These are phyloP conservation scores for Glyptemys insculpta DNA, from an alignment of 2,797 vertebrate genomes.

Conservation along the genomic window DNA sequence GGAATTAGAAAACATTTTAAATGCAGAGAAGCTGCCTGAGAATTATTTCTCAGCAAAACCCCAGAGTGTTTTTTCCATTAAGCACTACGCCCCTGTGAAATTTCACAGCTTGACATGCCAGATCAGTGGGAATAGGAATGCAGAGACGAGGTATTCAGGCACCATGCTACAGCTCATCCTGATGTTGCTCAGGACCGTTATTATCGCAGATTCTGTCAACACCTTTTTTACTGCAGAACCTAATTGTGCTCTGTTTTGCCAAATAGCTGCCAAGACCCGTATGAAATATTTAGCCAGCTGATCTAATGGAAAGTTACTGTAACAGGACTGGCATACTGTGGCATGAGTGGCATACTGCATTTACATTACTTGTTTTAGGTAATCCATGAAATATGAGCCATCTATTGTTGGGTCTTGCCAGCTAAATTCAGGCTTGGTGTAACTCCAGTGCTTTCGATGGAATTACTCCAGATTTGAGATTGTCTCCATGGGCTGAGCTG, in stretches of 20 bases:
- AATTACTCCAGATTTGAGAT: background rate
- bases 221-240: background rate
- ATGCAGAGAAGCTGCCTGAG: background rate
- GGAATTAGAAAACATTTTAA: constrained; percentile 9
- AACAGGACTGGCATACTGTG: background rate
- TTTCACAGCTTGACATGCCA: background rate
- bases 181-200: background rate
- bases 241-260: background rate
- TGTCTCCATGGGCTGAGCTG: constrained; percentile 12
- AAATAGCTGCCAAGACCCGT: background rate
- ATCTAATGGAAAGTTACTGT: background rate
- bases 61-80: background rate
- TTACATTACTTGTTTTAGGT: background rate
- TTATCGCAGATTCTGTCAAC: background rate
- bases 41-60: background rate
- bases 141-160: fast-evolving
- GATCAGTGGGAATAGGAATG: background rate
- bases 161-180: background rate
- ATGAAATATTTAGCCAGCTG: background rate
- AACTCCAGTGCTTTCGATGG: background rate
- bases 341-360: background rate
- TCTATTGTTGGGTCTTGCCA: background rate
- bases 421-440: background rate
- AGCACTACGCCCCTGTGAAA: background rate
- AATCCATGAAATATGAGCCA: background rate